Conservation (phyloP, 2,113 vertebrate genomes). For the Nothobranchius kuhntae region DNA sequence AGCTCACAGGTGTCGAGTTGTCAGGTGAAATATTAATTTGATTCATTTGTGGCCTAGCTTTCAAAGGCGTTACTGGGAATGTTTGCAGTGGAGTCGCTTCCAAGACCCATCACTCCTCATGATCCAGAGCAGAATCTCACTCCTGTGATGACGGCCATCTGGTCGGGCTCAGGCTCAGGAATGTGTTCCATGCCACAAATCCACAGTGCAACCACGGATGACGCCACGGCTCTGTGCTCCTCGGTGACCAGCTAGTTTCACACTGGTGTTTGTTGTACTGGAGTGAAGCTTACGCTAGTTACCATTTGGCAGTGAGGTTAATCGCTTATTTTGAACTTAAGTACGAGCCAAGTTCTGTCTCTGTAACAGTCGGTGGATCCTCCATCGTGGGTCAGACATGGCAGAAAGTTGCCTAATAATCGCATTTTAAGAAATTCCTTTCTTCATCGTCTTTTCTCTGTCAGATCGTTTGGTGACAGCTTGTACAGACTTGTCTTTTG, state of each 20-base stretch:
- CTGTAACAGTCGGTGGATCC: slow-evolving; percentile 60
- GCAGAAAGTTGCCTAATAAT: slow-evolving; percentile 34
- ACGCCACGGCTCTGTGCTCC: slow-evolving; percentile 12
- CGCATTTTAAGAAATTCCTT: too few species aligned
- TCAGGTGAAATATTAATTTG: slow-evolving; percentile 53
- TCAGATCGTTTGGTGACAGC: not conserved
- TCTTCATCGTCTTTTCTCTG: not conserved
- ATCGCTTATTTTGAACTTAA: slow-evolving; percentile 47
- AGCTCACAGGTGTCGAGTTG: slow-evolving; percentile 31
- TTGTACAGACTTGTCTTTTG: slow-evolving; percentile 20
- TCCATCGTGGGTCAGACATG: slow-evolving; percentile 75
- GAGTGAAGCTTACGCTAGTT: slow-evolving; percentile 22
- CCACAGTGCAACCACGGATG: slow-evolving; percentile 19
- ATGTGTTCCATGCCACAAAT: slow-evolving; percentile 23
- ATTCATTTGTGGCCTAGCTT: slow-evolving; percentile 49
- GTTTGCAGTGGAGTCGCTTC: slow-evolving; percentile 54
- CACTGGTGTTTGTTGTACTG: not conserved
- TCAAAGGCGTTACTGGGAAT: slow-evolving; percentile 23
- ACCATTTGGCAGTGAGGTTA: slow-evolving; percentile 53
- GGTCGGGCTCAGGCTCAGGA: slow-evolving; percentile 39
- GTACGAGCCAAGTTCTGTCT: slow-evolving; percentile 64
- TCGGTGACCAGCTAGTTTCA: slow-evolving; percentile 20
- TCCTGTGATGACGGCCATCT: slow-evolving; percentile 71
- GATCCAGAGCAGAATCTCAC: slow-evolving; percentile 46
- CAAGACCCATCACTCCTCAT: slow-evolving; percentile 43